A percentile compares a stretch with the other conserved stretches of the same genome.
These are phyloP conservation scores for Eueides isabella DNA, from an alignment of 1,140 invertebrate species.

Conservation along the genomic window DNA sequence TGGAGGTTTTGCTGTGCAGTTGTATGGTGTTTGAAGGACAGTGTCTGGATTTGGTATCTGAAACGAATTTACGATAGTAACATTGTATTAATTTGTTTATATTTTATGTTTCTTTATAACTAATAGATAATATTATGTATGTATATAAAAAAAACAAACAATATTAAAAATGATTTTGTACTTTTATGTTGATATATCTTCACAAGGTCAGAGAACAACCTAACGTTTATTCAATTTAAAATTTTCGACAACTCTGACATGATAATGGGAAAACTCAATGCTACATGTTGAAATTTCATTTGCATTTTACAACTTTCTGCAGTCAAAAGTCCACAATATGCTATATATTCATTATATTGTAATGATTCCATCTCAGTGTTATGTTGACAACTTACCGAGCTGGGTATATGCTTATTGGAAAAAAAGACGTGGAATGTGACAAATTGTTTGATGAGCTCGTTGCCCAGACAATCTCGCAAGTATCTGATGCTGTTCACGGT, in stretches of 20 bases:
- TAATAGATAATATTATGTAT: neutral
- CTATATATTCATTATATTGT: neutral
- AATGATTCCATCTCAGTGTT: neutral
- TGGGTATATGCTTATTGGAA: constrained; percentile 91
- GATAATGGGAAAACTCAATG: too few species aligned
- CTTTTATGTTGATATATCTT: too few species aligned
- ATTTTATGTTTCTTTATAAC: neutral
- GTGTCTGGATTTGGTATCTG: constrained; percentile 86
- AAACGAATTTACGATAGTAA: constrained; percentile 41
- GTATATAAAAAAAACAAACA: neutral
- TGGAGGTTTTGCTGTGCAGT: constrained; percentile 87
- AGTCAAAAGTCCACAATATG: neutral
- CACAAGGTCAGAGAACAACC: too few species aligned
- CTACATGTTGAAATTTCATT: too few species aligned
- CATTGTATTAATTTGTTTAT: neutral
- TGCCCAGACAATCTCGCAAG: constrained; percentile 85
- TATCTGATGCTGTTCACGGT: constrained; percentile 87
- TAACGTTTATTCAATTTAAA: too few species aligned
- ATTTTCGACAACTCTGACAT: too few species aligned
- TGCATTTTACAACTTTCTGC: too few species aligned
- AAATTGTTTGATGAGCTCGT: constrained; percentile 86
- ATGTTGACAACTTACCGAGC: constrained; percentile 81
- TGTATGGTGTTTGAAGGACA: constrained; percentile 84
- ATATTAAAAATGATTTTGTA: too few species aligned
- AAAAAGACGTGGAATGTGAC: constrained; percentile 95